Evolutionary conservation across 2,888 invertebrate genomes (phyloP).

Genomic region (Ariolimax columbianus): DNA sequence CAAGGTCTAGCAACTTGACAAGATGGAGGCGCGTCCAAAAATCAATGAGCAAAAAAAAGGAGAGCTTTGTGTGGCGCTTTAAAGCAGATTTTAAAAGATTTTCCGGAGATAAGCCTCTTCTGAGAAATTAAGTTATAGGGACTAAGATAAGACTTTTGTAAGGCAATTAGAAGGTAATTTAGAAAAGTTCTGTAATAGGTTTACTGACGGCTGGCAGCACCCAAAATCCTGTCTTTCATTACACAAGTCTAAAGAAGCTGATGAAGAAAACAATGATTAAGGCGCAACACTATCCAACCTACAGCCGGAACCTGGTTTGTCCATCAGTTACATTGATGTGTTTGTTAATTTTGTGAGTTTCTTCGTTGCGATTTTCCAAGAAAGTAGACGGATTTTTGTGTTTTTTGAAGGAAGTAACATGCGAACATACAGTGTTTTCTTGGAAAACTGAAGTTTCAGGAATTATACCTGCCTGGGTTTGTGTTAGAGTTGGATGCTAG

Average conservation of each 20-base stretch:
- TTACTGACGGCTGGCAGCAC: conserved; percentile 21
- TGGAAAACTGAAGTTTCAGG: not conserved
- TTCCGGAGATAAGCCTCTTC: conserved; percentile 45
- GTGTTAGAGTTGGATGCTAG: too few species aligned
- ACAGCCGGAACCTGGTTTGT: conserved; percentile 36
- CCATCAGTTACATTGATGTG: not conserved
- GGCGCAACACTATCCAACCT: conserved; percentile 34
- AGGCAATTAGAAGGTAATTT: conserved; percentile 49
- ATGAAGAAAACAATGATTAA: conserved; percentile 40
- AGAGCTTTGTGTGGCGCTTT: conserved; percentile 41
- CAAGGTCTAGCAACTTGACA: conserved; percentile 21
- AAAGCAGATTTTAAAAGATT: conserved; percentile 49
- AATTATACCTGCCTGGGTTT: too few species aligned
- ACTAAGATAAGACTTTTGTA: conserved; percentile 49
- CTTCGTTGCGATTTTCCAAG: not conserved
- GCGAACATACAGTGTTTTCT: not conserved
- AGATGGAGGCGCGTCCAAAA: conserved; percentile 41
- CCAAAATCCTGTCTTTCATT: conserved; percentile 28
- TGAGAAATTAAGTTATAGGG: conserved; percentile 45
- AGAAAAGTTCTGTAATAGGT: conserved; percentile 45
- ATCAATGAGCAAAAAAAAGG: conserved; percentile 39
- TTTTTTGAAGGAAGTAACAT: not conserved
- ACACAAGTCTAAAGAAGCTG: conserved; percentile 13
- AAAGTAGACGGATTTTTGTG: not conserved
- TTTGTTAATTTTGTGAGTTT: not conserved